Conservation (phyloP, 23 tunicate species). For the Trididemnum clinides region DNA sequence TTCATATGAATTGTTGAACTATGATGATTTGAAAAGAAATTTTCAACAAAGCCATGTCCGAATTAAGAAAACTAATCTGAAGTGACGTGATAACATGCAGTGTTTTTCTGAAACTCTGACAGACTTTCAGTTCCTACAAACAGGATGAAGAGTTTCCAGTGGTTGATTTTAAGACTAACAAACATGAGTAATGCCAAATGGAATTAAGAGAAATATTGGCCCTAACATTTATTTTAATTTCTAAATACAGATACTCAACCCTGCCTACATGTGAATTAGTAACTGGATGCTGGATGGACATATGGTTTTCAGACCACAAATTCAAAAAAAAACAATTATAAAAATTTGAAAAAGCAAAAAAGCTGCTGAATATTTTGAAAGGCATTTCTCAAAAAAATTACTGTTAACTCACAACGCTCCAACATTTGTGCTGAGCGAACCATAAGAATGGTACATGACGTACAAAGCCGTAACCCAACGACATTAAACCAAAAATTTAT, state of each 20-base stretch:
- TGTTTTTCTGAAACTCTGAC: no score
- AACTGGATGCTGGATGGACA: not conserved
- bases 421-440: not conserved
- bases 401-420: not conserved
- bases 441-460: not conserved
- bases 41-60: no score
- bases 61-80: no score
- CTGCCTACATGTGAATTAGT: not conserved
- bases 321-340: not conserved
- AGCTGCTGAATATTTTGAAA: not conserved
- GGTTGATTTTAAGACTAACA: no score
- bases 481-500: not conserved
- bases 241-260: not conserved
- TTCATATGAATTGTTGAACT: no score
- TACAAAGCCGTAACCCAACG: not conserved
- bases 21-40: no score
- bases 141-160: no score
- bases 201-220: no score
- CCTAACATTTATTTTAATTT: not conserved
- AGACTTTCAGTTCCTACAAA: no score
- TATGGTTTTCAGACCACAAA: not conserved
- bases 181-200: no score
- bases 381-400: not conserved
- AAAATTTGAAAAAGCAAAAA: not conserved
- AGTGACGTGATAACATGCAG: no score